Evolutionary conservation across 1,140 invertebrate genomes (phyloP).

Genomic region (Diuraphis noxia): DNA sequence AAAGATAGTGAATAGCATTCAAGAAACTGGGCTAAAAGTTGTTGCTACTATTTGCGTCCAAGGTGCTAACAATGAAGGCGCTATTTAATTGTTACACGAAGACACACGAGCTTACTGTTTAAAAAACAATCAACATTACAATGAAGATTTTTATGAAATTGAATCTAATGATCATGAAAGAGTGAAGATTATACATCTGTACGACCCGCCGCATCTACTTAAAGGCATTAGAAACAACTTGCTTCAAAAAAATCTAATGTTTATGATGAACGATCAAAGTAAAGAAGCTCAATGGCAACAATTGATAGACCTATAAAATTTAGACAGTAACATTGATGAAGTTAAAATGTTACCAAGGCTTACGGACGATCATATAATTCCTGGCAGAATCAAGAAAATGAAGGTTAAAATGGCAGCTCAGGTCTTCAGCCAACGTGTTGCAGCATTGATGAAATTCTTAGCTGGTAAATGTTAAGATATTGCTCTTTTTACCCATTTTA

Average conservation of each 20-base stretch:
- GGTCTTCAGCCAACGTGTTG: neutral
- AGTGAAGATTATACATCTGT: neutral
- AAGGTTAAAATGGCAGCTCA: neutral
- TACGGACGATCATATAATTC: neutral
- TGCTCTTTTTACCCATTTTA: too few relatives aligned
- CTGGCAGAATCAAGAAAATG: constrained; percentile 6
- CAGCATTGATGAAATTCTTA: constrained; percentile 2
- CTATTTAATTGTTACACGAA: neutral
- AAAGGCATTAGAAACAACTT: neutral
- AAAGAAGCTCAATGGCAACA: constrained; percentile 1
- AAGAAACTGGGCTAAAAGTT: constrained; percentile 17
- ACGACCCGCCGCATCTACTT: neutral
- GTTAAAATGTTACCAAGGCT: constrained; percentile 8
- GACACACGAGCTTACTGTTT: neutral
- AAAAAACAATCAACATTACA: neutral
- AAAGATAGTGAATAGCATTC: neutral
- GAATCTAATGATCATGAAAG: neutral
- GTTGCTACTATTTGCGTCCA: constrained; percentile 1
- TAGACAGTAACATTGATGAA: neutral
- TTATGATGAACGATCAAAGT: neutral
- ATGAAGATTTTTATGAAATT: neutral
- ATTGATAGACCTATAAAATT: neutral
- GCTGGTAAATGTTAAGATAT: neutral
- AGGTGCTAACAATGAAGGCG: neutral
- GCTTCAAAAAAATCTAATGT: neutral